Percentiles rank a stretch among this genome's conserved stretches.
Conservation (phyloP, 2,797 vertebrate genomes). For the Enteromius treurensis region DNA sequence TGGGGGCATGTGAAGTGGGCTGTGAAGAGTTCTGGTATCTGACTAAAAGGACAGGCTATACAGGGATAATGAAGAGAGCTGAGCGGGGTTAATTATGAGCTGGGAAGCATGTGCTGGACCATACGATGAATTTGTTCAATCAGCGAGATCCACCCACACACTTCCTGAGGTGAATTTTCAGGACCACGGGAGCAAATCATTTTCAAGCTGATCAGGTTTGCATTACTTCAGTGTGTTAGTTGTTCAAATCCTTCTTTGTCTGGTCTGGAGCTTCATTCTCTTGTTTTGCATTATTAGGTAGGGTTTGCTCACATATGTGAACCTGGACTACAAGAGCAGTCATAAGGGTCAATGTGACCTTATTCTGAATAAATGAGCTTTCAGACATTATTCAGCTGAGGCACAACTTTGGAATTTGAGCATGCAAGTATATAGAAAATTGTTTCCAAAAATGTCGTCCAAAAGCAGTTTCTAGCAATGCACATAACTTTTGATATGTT, state of each 20-base stretch:
- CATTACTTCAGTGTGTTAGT: neutral
- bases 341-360: too few species aligned
- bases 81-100: conserved; percentile 16
- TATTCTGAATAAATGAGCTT: too few species aligned
- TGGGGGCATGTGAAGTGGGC: too few species aligned
- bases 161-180: neutral
- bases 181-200: neutral
- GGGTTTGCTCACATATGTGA: neutral
- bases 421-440: too few species aligned
- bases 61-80: neutral
- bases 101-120: conserved; percentile 9
- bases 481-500: too few species aligned
- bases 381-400: too few species aligned
- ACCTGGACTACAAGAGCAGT: too few species aligned
- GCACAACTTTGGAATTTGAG: too few species aligned
- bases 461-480: too few species aligned
- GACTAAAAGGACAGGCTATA: neutral
- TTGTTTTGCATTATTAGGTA: neutral
- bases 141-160: conserved; percentile 17
- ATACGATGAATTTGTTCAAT: conserved; percentile 27
- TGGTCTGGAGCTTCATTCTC: neutral
- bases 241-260: neutral
- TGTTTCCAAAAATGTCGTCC: too few species aligned
- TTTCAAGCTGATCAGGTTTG: neutral
- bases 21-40: neutral